These are phyloP conservation scores for Andinoacara biseriatus DNA, from an alignment of 2,113 vertebrate genomes.

Conservation along the genomic window DNA sequence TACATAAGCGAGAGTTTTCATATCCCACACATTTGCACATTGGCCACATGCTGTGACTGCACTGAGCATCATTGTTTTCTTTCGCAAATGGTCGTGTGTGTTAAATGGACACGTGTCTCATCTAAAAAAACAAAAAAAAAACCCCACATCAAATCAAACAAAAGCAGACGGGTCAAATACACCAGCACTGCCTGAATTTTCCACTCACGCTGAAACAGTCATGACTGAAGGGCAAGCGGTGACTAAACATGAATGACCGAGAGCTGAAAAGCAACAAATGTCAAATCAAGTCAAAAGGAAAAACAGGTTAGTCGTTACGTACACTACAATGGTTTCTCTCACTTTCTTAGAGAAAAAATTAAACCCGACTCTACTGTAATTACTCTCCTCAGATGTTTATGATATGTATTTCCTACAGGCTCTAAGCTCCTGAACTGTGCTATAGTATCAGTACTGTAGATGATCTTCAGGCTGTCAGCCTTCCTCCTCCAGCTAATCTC, in stretches of 20 bases:
- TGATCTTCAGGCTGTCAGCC: conserved; percentile 54
- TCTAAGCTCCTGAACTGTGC: not conserved
- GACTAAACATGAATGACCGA: not conserved
- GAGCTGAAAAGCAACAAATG: not conserved
- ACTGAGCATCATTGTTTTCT: not conserved
- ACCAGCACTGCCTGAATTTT: not conserved
- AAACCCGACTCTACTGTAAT: not conserved
- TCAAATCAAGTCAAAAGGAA: not conserved
- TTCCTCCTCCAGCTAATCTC: conserved; percentile 64
- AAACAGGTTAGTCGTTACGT: not conserved
- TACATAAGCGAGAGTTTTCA: not conserved
- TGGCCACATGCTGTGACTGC: not conserved
- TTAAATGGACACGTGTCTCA: not conserved
- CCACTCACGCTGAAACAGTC: not conserved
- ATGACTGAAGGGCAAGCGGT: not conserved
- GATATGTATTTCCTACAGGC: not conserved
- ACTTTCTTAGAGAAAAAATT: not conserved
- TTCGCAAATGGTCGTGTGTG: not conserved
- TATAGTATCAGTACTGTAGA: not conserved
- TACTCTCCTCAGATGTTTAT: not conserved
- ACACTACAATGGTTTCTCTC: not conserved
- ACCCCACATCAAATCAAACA: not conserved
- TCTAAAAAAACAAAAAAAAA: not conserved
- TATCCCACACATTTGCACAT: conserved; percentile 3
- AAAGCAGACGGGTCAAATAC: not conserved